Percentiles rank a stretch among this genome's conserved stretches.
These are phyloP conservation scores for Paramormyrops hopkinsi DNA, from an alignment of 2,797 vertebrate genomes.

Conservation along the genomic window DNA sequence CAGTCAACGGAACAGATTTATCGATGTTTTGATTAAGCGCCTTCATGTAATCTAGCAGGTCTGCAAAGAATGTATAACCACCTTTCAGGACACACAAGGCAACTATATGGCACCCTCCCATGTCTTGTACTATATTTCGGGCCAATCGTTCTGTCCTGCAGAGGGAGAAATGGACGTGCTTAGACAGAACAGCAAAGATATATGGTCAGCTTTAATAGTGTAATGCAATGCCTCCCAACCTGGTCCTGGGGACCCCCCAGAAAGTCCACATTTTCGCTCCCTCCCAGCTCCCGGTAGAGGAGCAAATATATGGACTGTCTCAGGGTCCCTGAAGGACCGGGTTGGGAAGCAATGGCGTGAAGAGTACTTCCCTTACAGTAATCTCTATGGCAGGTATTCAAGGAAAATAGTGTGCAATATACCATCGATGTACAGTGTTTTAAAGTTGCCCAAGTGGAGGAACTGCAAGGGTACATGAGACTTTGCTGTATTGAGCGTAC, in stretches of 20 bases:
- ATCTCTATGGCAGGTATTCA: background rate
- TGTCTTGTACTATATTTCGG: conserved; percentile 72
- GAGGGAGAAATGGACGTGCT: background rate
- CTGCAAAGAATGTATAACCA: conserved; percentile 80
- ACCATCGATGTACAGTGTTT: background rate
- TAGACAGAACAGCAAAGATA: background rate
- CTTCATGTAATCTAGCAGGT: conserved; percentile 80
- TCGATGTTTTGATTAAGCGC: conserved; percentile 74
- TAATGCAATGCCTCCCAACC: background rate
- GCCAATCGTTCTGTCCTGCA: conserved; percentile 76
- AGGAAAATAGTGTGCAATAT: background rate
- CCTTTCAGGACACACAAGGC: conserved; percentile 80
- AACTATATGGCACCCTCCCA: conserved; percentile 75
- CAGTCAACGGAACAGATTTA: conserved; percentile 72
- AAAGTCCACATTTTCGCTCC: background rate
- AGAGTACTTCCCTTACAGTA: background rate
- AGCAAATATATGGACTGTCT: background rate
- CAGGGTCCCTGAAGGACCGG: background rate
- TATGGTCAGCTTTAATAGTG: background rate
- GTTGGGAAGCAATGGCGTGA: background rate
- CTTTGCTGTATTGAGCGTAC: conserved; percentile 40
- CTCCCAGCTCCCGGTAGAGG: background rate
- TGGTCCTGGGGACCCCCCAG: background rate
- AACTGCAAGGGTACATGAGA: background rate
- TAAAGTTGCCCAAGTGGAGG: background rate